Conservation (phyloP, 2,888 invertebrate species). For the Melolontha melolontha region DNA sequence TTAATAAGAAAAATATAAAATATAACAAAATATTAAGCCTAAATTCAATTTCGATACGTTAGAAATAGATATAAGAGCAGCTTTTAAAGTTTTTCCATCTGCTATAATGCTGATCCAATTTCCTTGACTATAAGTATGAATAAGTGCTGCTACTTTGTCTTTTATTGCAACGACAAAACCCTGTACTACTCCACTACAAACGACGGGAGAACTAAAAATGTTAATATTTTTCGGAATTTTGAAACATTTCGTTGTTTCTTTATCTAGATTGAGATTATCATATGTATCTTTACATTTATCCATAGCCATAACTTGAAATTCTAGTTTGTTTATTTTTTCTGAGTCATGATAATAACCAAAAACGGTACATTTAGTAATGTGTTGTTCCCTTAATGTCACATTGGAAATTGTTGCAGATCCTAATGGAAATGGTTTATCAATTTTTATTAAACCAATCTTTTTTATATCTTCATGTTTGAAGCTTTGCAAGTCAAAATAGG, state of each 20-base stretch:
- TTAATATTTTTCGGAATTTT: background rate
- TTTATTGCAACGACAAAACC: conserved; percentile 15
- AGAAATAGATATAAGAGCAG: background rate
- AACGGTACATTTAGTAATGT: background rate
- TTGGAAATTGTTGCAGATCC: background rate
- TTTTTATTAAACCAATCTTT: conserved; percentile 22
- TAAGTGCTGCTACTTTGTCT: conserved; percentile 2
- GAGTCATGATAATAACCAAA: conserved; percentile 6
- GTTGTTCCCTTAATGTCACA: background rate
- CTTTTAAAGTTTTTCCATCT: conserved; percentile 27
- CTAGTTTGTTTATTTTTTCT: background rate
- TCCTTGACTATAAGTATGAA: conserved; percentile 9
- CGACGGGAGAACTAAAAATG: conserved; percentile 23
- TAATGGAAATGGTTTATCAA: background rate
- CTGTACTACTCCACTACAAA: conserved; percentile 3
- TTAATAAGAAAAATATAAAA: background rate
- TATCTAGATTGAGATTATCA: background rate
- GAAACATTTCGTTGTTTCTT: background rate
- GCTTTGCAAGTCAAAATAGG: conserved; percentile 8
- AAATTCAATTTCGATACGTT: background rate
- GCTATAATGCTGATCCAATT: conserved; percentile 30
- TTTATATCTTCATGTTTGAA: conserved; percentile 1
- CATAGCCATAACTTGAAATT: background rate
- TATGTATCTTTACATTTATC: background rate
- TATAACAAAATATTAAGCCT: background rate